Conservation (phyloP, 2,888 invertebrate genomes). For the Argyresthia albistria region DNA sequence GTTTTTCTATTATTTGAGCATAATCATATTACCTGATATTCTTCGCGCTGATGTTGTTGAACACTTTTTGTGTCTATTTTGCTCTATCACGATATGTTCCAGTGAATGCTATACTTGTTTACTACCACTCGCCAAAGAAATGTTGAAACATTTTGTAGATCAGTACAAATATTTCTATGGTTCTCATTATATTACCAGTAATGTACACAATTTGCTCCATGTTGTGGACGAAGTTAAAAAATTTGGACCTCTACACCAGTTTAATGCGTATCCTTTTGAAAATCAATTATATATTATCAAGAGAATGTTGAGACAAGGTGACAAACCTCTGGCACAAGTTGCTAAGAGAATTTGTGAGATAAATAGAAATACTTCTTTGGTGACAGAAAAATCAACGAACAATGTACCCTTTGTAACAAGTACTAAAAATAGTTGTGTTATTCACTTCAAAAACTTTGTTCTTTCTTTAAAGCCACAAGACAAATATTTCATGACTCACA, state of each 20-base stretch:
- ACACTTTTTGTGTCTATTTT: slow-evolving; percentile 15
- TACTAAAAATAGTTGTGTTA: too few relatives aligned
- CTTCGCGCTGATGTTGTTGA: slow-evolving; percentile 7
- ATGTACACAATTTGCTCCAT: slow-evolving; percentile 12
- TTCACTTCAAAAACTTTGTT: too few relatives aligned
- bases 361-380: too few relatives aligned
- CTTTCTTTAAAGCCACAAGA: too few relatives aligned
- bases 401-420: too few relatives aligned
- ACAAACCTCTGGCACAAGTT: too few relatives aligned
- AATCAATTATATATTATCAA: too few relatives aligned
- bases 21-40: slow-evolving; percentile 11
- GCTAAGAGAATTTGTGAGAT: too few relatives aligned
- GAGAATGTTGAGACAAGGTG: too few relatives aligned
- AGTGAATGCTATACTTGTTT: slow-evolving; percentile 7
- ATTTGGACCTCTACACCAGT: background rate
- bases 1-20: slow-evolving; percentile 15
- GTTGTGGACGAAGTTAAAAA: slow-evolving; percentile 7
- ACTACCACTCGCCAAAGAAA: slow-evolving; percentile 11
- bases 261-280: background rate
- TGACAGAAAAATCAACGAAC: too few relatives aligned
- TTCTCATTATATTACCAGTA: slow-evolving; percentile 8
- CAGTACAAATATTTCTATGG: slow-evolving; percentile 9
- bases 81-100: slow-evolving; percentile 16
- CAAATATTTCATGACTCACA: too few relatives aligned
- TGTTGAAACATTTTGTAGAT: slow-evolving; percentile 9